Evolutionary conservation across 2,797 vertebrate genomes (phyloP).

Genomic region (Pseudochaenichthys georgianus): DNA sequence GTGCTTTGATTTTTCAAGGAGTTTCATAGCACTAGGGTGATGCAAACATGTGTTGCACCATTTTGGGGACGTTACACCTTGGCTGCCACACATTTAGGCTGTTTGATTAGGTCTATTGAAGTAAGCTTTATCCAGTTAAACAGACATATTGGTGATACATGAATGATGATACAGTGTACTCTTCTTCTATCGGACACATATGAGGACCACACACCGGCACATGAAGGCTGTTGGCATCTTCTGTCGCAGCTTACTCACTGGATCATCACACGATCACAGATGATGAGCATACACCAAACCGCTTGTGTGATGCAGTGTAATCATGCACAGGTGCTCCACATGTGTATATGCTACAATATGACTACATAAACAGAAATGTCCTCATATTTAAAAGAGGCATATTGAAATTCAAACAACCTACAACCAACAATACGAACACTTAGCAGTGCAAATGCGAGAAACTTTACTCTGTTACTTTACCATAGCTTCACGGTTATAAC

Average conservation of each 20-base stretch:
- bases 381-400: slow-evolving; percentile 7
- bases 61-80: slow-evolving; percentile 1
- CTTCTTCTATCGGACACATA: neutral
- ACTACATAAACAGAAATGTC: neutral
- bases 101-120: neutral
- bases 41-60: neutral
- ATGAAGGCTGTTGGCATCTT: slow-evolving; percentile 6
- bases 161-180: neutral
- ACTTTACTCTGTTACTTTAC: too few species aligned
- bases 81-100: slow-evolving; percentile 4
- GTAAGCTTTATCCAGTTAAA: neutral
- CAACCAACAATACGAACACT: neutral
- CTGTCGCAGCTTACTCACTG: neutral
- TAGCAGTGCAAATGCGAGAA: slow-evolving; percentile 8
- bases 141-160: neutral
- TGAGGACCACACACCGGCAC: neutral
- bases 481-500: too few species aligned
- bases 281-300: slow-evolving; percentile 18
- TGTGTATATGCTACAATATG: neutral
- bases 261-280: slow-evolving; percentile 23
- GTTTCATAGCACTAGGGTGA: slow-evolving; percentile 4
- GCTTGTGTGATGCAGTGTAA: slow-evolving; percentile 7
- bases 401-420: slow-evolving; percentile 15
- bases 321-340: neutral
- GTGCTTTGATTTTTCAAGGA: slow-evolving; percentile 1